These are phyloP conservation scores for Rhabdomys pumilio DNA, from an alignment of 2,797 vertebrate genomes.

Conservation along the genomic window DNA sequence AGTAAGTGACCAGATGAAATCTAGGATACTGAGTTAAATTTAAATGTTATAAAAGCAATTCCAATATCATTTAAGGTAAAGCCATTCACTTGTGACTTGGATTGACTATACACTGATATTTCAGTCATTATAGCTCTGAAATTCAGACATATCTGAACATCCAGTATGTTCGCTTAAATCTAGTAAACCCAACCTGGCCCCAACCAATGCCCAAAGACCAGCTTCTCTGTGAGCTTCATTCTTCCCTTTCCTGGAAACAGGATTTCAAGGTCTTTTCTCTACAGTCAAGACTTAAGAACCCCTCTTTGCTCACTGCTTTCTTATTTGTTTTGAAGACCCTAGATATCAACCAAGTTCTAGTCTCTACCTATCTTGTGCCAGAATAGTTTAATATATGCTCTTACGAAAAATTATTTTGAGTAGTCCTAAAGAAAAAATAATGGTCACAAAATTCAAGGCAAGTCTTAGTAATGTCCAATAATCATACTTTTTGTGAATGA, in stretches of 20 bases:
- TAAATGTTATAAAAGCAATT: neutral
- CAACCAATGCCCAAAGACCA: neutral
- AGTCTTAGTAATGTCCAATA: neutral
- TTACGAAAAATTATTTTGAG: neutral
- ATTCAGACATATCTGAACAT: neutral
- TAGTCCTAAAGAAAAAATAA: neutral
- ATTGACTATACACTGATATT: neutral
- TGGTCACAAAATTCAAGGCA: slow-evolving; percentile 14
- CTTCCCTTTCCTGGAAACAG: neutral
- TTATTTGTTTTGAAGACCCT: neutral
- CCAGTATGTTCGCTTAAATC: neutral
- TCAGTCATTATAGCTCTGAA: neutral
- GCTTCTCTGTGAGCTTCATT: neutral
- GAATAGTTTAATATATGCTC: neutral
- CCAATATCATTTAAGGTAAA: neutral
- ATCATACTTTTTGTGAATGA: neutral
- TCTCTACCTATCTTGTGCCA: neutral
- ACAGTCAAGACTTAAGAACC: rapidly evolving
- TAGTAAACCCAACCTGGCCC: neutral
- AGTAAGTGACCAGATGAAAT: neutral
- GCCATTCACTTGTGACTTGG: neutral
- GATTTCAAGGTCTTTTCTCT: neutral
- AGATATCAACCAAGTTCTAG: neutral
- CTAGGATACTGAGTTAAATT: neutral
- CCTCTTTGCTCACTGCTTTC: neutral